Base-by-base conservation (phyloP, 1,140 invertebrate genomes). In the Homarus americanus region DNA sequence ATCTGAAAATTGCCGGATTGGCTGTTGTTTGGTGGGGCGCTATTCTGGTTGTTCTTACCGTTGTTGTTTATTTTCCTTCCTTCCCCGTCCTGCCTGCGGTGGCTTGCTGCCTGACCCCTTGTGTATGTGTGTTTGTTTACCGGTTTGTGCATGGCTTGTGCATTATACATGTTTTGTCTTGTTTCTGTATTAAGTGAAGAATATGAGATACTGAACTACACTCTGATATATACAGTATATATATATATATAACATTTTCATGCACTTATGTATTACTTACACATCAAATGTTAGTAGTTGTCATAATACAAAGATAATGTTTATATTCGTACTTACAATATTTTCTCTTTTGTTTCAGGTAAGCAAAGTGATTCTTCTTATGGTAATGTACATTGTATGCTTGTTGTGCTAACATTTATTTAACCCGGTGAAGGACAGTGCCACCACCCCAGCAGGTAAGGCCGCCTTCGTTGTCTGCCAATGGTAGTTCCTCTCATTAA, bases 281-380 rank as follows among this genome's bases (percentile, higher is more conserved):
- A n/a, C n/a, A n/a, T n/a, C n/a, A n/a, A n/a, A n/a, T n/a, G n/a
- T 7, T 49, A 49, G 12, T 49, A 49, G 12, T 49, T 7, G 12
- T 49, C 4, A 49, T 49, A 49, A 49, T 49, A 49, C 4, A 7
- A 49, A 49, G 4, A 49, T 7, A 49, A 7, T 49, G 4, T 7
- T 34, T 63, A 41, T 63, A 38, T 79, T 4, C 40, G 2, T 69
- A 72, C 28, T 66, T 28, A 79, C 32, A n/a, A 28, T 40, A 66
- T 40, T 40, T 90, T 90, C 49, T 89, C 78, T 76, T n/a, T 89
- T 89, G 85, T 89, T 82, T 17, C 87, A 89, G 87, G 87, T 89
- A 89, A 89, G 87, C 73, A 17, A n/a, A 1, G 24, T 32, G 41
- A n/a, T 24, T 34, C 78, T 34, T 1, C 41, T 15, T 15, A 24